Base-by-base conservation (phyloP, 2,888 invertebrate species). In the Andrena marginata region DNA sequence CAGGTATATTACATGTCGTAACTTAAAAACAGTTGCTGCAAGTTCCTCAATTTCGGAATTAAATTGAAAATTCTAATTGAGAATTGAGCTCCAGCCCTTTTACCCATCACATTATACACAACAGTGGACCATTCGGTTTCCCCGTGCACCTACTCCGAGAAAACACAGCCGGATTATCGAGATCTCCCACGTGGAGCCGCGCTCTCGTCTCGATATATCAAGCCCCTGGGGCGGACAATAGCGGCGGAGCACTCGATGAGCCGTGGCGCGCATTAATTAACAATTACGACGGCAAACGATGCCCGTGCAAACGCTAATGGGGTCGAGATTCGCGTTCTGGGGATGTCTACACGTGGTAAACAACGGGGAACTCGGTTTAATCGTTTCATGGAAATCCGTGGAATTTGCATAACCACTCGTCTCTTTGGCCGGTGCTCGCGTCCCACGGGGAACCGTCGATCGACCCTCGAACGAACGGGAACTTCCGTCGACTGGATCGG, bases 301-400 rank as follows among this genome's bases (percentile, higher is more conserved):
- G 77, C 35, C 56, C 56, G 71, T 0, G 80, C 54, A 64, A 77
- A 59, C 54, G 72, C 49, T 85, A 85, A 87, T 80, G 77, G 82
- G 59, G 23, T 62, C 62, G 82, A 78, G 73, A 82, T 79, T 82
- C 59, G 65, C 56, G 64, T 73, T 86, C 67, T 73, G 56, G 64
- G 33, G 48, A 65, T 59, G 70, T 80, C 82, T 82, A 83, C 84
- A 69, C 73, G 59, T 77, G 79, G 74, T 80, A 87, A 87, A 87
- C 85, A 85, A 87, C 80, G 85, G 80, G 80, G 82, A 87, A 81
- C 83, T 85, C 82, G 71, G 70, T 77, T 84, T 89, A 88, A 90
- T 88, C 87, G 85, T 87, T 86, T 90, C 87, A 87, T 88, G 89
- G 88, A 85, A 89, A 90, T 89, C 68, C 59, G 10, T 10, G 42